Evolutionary conservation across 1,140 invertebrate genomes (phyloP).

Genomic region (Zaprionus ornatus): DNA sequence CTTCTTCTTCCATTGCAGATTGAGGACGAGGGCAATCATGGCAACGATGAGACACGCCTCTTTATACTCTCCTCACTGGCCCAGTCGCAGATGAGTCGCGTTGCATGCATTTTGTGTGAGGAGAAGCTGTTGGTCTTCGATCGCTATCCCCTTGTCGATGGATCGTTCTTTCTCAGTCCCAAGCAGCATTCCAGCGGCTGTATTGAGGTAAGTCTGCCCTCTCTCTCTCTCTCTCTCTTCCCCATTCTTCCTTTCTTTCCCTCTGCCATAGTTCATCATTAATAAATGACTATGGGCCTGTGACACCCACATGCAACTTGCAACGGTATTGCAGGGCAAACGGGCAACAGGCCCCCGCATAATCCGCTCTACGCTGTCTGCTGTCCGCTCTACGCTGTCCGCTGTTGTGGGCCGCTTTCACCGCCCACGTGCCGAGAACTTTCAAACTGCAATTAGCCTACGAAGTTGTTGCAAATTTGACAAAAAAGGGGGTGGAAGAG

Average conservation of each 20-base stretch:
- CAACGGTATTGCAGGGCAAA: not conserved
- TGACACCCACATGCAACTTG: conserved; percentile 32
- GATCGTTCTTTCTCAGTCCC: conserved; percentile 98
- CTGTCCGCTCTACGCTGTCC: not conserved
- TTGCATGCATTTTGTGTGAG: conserved; percentile 95
- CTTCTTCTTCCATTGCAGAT: conserved; percentile 87
- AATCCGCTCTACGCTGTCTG: not conserved
- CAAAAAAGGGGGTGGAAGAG: not conserved
- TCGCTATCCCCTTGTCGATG: conserved; percentile 97
- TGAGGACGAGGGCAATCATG: conserved; percentile 98
- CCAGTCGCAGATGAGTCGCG: conserved; percentile 91
- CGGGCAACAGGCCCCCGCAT: not conserved
- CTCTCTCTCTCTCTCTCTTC: not conserved
- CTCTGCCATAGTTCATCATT: conserved; percentile 50
- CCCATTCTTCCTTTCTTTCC: not conserved
- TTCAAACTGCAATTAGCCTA: conserved; percentile 42
- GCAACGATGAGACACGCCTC: conserved; percentile 97
- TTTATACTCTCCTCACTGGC: conserved; percentile 96
- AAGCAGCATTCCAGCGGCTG: conserved; percentile 93
- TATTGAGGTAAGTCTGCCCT: conserved; percentile 88
- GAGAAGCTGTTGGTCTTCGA: conserved; percentile 96
- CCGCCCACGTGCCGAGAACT: conserved; percentile 45
- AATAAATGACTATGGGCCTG: conserved; percentile 55
- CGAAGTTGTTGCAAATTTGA: conserved; percentile 37
- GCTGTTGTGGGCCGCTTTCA: conserved; percentile 14